A percentile compares a stretch with the other conserved stretches of the same genome.
These are phyloP conservation scores for Drosophila repleta DNA, from an alignment of 1,140 invertebrate species.

Conservation along the genomic window DNA sequence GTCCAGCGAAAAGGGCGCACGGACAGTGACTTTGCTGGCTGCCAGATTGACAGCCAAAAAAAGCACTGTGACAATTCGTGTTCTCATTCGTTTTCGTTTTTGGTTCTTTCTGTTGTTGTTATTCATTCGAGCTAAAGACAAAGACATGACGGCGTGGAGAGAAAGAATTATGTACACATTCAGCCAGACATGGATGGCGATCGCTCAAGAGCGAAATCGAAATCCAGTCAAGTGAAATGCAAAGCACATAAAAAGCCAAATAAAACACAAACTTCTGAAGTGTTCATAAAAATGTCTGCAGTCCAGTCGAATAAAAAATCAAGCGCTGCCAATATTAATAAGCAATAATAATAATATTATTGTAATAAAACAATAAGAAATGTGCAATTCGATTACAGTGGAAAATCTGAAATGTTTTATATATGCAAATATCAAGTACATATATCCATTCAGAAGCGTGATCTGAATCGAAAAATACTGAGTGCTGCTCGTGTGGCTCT, in stretches of 20 bases:
- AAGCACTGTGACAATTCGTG: slow-evolving; percentile 35
- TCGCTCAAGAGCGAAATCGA: slow-evolving; percentile 45
- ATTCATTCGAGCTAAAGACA: slow-evolving; percentile 50
- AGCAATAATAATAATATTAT: not conserved
- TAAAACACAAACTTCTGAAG: slow-evolving; percentile 22
- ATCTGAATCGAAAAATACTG: slow-evolving; percentile 1
- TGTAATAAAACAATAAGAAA: not conserved
- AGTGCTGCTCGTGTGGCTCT: not conserved
- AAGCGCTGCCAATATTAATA: not conserved
- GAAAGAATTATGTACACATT: slow-evolving; percentile 61
- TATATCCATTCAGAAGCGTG: slow-evolving; percentile 10
- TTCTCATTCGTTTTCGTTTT: slow-evolving; percentile 21
- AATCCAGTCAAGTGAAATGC: slow-evolving; percentile 56
- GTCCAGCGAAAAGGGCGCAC: slow-evolving; percentile 45
- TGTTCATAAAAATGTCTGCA: slow-evolving; percentile 19
- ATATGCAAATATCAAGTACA: not conserved
- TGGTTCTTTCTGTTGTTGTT: slow-evolving; percentile 11
- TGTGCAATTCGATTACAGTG: too few relatives aligned
- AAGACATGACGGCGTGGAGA: slow-evolving; percentile 63
- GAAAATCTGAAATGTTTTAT: not conserved
- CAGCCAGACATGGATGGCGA: slow-evolving; percentile 50
- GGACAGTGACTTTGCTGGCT: slow-evolving; percentile 6
- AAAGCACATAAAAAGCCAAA: slow-evolving; percentile 36
- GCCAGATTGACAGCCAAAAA: slow-evolving; percentile 26
- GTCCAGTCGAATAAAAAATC: slow-evolving; percentile 3